Evolutionary conservation across 2,113 vertebrate species (phyloP).

Genomic region (Aix galericulata): DNA sequence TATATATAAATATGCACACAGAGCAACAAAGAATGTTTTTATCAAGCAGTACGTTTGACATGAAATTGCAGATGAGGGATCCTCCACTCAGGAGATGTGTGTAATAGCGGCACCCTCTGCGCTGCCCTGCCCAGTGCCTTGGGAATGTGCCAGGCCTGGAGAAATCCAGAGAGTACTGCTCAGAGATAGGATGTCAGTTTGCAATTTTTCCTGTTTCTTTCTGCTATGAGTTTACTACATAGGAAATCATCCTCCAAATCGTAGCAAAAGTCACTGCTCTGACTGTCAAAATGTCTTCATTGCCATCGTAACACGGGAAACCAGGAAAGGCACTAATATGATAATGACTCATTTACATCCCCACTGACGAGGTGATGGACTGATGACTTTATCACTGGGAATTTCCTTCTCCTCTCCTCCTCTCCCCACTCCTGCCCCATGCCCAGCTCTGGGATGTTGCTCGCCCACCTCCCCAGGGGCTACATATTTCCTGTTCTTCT

Average conservation of each 20-base stretch:
- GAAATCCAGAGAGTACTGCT: not conserved
- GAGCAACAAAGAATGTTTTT: not conserved
- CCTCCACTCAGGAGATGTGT: not conserved
- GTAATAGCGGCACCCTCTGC: not conserved
- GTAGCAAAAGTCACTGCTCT: not conserved
- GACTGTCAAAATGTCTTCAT: not conserved
- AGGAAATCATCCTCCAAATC: not conserved
- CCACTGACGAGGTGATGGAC: not conserved
- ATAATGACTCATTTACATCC: not conserved
- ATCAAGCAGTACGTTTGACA: not conserved
- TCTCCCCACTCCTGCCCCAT: not conserved
- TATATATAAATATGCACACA: not conserved
- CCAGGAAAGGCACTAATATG: not conserved
- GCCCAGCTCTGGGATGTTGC: not conserved
- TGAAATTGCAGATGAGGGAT: not conserved
- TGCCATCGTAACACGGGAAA: not conserved
- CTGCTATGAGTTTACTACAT: not conserved
- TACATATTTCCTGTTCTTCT: slow-evolving; percentile 30
- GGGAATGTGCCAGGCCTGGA: not conserved
- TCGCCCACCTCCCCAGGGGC: not conserved
- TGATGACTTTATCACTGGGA: slow-evolving; percentile 13
- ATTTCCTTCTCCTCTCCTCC: not conserved
- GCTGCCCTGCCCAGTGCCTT: not conserved
- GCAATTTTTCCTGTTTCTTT: not conserved
- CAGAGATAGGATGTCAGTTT: not conserved